Conservation (phyloP, 2,113 vertebrate genomes). For the Dasyurus viverrinus region DNA sequence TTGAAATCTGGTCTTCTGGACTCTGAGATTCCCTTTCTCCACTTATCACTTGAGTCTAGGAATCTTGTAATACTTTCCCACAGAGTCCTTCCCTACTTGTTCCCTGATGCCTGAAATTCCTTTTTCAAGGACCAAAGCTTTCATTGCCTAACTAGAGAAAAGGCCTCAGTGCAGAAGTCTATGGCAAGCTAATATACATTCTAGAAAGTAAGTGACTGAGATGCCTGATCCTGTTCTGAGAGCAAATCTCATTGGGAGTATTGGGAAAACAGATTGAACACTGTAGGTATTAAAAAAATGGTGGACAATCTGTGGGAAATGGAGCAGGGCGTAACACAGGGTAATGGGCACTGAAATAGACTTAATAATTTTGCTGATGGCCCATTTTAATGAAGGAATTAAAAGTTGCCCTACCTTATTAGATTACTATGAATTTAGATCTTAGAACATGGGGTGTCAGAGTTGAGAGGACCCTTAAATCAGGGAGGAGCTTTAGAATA, state of each 20-base stretch:
- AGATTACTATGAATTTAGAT: background rate
- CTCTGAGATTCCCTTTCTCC: background rate
- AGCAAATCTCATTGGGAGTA: background rate
- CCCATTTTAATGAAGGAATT: background rate
- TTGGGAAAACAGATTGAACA: background rate
- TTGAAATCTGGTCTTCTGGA: background rate
- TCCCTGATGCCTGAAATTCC: background rate
- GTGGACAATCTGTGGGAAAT: background rate
- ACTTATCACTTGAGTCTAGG: background rate
- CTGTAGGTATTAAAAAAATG: background rate
- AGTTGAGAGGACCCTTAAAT: background rate
- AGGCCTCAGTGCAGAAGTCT: background rate
- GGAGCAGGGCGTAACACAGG: background rate
- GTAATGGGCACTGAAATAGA: background rate
- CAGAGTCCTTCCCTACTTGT: background rate
- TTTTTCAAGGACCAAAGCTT: background rate
- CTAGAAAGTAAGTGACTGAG: background rate
- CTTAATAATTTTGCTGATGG: background rate
- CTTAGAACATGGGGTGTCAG: background rate
- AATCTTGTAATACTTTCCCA: background rate
- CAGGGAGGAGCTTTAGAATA: background rate
- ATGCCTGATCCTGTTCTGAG: background rate
- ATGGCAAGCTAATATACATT: background rate
- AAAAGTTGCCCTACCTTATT: background rate
- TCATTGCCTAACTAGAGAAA: background rate